Evolutionary conservation across 2,797 vertebrate species (phyloP).

Genomic region (Vireo griseus): DNA sequence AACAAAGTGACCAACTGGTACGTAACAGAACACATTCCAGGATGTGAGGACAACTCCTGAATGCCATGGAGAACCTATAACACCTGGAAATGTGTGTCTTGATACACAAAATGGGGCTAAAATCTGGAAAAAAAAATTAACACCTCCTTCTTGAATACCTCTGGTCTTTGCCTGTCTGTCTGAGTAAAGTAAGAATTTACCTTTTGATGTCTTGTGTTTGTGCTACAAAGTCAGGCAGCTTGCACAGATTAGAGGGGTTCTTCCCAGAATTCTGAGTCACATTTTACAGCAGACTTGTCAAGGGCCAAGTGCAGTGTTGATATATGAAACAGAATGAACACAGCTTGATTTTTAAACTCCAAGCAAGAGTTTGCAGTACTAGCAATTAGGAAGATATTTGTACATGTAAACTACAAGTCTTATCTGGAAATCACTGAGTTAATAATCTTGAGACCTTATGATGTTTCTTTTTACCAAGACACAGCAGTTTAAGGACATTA

Average conservation of each 20-base stretch:
- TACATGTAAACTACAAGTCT: neutral
- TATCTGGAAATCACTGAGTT: slow-evolving; percentile 28
- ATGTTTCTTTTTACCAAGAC: neutral
- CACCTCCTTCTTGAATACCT: neutral
- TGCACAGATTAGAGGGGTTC: neutral
- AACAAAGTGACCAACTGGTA: neutral
- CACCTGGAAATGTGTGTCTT: neutral
- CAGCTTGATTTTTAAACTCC: slow-evolving; percentile 17
- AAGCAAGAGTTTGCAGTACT: neutral
- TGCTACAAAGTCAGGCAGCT: neutral
- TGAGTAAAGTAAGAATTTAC: neutral
- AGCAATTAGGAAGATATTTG: neutral
- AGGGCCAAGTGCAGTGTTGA: neutral
- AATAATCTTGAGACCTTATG: slow-evolving; percentile 2
- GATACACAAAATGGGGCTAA: neutral
- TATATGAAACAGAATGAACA: neutral
- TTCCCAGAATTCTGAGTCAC: neutral
- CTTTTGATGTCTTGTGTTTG: neutral
- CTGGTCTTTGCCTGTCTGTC: neutral
- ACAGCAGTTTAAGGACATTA: neutral
- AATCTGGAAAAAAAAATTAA: neutral
- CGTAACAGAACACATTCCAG: neutral
- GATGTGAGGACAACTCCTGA: neutral
- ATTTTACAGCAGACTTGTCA: neutral
- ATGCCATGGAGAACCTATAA: neutral